A percentile compares a stretch with the other conserved stretches of the same genome.
Conservation (phyloP, 2,797 vertebrate species). For the Coregonus ussuriensis region DNA sequence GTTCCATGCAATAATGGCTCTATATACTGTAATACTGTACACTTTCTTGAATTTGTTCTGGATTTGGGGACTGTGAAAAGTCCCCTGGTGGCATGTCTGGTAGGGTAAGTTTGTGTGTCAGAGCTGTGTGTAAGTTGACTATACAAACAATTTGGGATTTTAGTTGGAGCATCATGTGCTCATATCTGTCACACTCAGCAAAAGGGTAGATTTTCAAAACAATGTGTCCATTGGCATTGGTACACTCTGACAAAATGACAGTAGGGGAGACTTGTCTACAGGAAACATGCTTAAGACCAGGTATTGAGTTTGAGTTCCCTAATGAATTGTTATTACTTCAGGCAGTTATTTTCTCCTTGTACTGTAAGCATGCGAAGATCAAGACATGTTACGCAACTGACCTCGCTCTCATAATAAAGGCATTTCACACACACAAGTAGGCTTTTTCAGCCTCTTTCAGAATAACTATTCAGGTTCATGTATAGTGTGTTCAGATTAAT, state of each 20-base stretch:
- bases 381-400: background rate
- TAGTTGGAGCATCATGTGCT: background rate
- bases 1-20: too few species aligned
- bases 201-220: background rate
- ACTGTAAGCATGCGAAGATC: background rate
- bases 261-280: background rate
- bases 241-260: background rate
- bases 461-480: background rate
- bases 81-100: too few species aligned
- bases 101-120: too few species aligned
- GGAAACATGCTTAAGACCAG: background rate
- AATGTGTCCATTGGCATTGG: background rate
- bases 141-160: too few species aligned
- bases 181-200: background rate
- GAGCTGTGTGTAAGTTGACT: too few species aligned
- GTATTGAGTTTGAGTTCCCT: background rate
- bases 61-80: too few species aligned
- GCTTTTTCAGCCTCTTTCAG: background rate
- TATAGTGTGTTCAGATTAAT: background rate
- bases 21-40: too few species aligned
- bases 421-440: background rate
- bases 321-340: background rate
- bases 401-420: background rate
- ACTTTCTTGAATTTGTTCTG: too few species aligned
- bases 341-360: background rate